phyloP scores from a whole-genome alignment of 2,113 vertebrate species.

The Sturnus vulgaris region DNA sequence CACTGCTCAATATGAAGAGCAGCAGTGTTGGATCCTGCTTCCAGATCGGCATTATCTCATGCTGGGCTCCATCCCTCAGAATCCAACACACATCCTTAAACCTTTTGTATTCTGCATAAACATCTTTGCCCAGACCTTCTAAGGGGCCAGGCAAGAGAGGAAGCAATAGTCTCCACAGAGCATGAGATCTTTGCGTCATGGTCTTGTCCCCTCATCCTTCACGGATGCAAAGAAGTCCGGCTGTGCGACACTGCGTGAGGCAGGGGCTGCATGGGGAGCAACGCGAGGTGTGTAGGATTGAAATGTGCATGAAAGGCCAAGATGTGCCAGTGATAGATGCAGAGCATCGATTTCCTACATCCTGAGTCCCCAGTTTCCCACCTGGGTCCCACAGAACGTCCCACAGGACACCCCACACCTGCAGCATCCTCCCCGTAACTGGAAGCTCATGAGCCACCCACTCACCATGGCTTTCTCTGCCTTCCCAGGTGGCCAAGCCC shows the following conservation, averaged over 20 bases:
- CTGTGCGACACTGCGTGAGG: rapidly evolving
- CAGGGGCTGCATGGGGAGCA: not conserved
- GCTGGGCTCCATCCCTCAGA: not conserved
- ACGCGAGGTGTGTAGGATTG: rapidly evolving
- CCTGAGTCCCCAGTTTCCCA: not conserved
- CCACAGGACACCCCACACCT: not conserved
- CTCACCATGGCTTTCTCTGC: not conserved
- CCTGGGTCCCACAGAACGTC: not conserved
- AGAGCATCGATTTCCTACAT: not conserved
- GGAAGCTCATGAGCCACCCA: not conserved
- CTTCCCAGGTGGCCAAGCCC: not conserved
- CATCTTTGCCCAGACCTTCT: not conserved
- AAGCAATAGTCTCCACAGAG: not conserved
- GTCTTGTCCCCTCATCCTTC: not conserved
- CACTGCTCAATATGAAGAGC: not conserved
- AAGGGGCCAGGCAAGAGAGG: not conserved
- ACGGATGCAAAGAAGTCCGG: rapidly evolving
- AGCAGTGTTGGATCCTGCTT: not conserved
- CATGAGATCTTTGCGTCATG: not conserved
- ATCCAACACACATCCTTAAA: not conserved
- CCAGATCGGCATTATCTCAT: not conserved
- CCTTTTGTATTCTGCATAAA: constrained; percentile 17
- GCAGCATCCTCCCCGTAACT: not conserved
- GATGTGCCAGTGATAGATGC: not conserved
- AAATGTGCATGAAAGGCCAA: not conserved